Evolutionary conservation across 2,888 invertebrate species (phyloP), one percentile per base, ranked within the genome.

Genomic region (Ceriagrion tenellum): DNA sequence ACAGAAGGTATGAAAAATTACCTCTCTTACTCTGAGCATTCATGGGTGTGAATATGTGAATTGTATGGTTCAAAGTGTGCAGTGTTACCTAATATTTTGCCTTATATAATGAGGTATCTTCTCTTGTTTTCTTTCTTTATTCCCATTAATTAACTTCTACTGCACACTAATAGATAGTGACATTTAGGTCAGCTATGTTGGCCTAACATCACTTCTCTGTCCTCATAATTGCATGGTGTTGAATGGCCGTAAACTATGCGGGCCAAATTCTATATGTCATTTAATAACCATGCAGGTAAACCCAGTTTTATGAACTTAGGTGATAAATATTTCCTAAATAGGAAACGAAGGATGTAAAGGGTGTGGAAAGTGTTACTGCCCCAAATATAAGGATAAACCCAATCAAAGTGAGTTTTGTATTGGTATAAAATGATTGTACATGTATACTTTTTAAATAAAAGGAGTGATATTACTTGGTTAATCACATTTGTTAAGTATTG

Each of bases 1-100:
- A 23, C 40, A 47, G 74, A 93, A 93, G 93, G 69, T 93, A 47
- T 63, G 69, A 93, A 23, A 1, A 74, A 55, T 47, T 63, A n/a
- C 63, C 23, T 4, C 81, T 81, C 10, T 35, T 35, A 81, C n/a
- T 35, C 26, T 35, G 35, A 81, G 12, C 4, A 30, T 23, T 81
- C 30, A 59, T 81, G 35, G 1, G 3, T 35, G 35, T 81, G 81
- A 30, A 35, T 13, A 81, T 81, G 81, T 81, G 81, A 81, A 81
- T 13, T 81, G 35, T 35, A 81, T 16, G n/a, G 16, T 35, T 30
- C 6, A 16, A 35, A 81, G 81, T 81, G 6, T 81, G 81, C 13
- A 35, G 35, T 81, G 59, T 10, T 81, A 81, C 2, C 81, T 81
- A 81, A 81, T 81, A 35, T 1, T 81, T 23, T 81, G 81, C 8